Evolutionary conservation across 2,113 vertebrate species (phyloP), one percentile per base, ranked within the genome.

Genomic region (Crotophaga sulcirostris): DNA sequence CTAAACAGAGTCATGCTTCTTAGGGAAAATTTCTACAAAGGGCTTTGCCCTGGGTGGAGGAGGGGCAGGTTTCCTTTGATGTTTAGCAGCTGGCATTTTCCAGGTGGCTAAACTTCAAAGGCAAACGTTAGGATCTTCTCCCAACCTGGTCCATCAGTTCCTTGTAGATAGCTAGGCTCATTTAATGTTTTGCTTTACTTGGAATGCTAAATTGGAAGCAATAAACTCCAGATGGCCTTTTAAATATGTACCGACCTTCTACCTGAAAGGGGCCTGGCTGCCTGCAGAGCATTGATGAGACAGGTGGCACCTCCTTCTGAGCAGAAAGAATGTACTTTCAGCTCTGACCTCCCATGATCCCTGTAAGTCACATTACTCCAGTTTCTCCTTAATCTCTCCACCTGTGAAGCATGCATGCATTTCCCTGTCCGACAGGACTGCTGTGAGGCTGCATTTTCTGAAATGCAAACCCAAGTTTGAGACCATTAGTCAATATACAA

Each of bases 51-150:
- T 93, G 95, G 58, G 83, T 92, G 94, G 79, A 96, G 93, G 94
- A 95, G 79, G 88, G 88, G 90, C 76, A 87, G 72, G 84, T 96
- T 95, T 91, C 80, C 93, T 97, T 97, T 97, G 97, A 97, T 95
- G 92, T 97, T 76, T 76, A 66, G 89, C 92, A 79, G 81, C 87
- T 79, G 89, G 87, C 63, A 80, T 68, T 96, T 92, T 87, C 75
- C 94, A 95, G 91, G 93, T 95, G 97, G 90, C 88, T 81, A 84
- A 78, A 93, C 96, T 95, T 97, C 96, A 97, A 97, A 97, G 90
- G 84, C 80, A 84, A 95, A 72, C 10, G 75, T 87, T 88, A 84
- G 89, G 56, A 96, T 95, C 86, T 97, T 90, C 76, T 55, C 93
- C 82, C 84, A 96, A 93, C 93, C 76, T 97, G 91, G 60, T 73